Percentiles rank a stretch among this genome's conserved stretches.
phyloP scores from a whole-genome alignment of 1,140 invertebrate species.

The Ruditapes philippinarum region DNA sequence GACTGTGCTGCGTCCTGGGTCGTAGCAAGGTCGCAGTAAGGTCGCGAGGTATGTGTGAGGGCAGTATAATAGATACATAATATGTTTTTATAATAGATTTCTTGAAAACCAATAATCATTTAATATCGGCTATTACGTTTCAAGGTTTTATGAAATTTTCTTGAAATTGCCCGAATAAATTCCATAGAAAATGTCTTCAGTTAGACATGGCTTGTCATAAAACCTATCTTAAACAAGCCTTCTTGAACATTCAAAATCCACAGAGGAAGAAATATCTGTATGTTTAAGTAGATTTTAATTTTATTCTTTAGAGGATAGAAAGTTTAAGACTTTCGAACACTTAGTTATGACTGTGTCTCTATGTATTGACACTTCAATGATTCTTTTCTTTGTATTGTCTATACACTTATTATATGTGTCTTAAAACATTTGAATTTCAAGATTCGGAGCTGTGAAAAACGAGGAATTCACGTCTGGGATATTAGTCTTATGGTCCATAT shows the following conservation, averaged over 20 bases:
- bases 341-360: slow-evolving; percentile 12
- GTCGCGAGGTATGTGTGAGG: no score
- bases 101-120: no score
- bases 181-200: background rate
- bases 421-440: slow-evolving; percentile 40
- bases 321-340: slow-evolving; percentile 1
- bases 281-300: slow-evolving; percentile 31
- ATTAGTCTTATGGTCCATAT: slow-evolving; percentile 30
- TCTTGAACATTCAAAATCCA: background rate
- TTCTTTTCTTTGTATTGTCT: slow-evolving; percentile 30
- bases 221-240: background rate
- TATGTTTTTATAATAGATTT: no score
- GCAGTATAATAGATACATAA: no score
- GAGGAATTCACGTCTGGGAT: slow-evolving; percentile 35
- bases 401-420: slow-evolving; percentile 24
- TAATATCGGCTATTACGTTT: no score
- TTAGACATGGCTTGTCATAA: background rate
- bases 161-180: no score
- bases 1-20: no score
- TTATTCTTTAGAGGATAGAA: background rate
- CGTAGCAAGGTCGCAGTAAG: no score
- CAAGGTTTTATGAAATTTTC: no score
- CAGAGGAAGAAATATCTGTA: background rate
- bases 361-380: slow-evolving; percentile 1
- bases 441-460: slow-evolving; percentile 8